Evolutionary conservation across 2,113 vertebrate genomes (phyloP), one percentile per base, ranked within the genome.

Genomic region (Malurus alboscapulatus): DNA sequence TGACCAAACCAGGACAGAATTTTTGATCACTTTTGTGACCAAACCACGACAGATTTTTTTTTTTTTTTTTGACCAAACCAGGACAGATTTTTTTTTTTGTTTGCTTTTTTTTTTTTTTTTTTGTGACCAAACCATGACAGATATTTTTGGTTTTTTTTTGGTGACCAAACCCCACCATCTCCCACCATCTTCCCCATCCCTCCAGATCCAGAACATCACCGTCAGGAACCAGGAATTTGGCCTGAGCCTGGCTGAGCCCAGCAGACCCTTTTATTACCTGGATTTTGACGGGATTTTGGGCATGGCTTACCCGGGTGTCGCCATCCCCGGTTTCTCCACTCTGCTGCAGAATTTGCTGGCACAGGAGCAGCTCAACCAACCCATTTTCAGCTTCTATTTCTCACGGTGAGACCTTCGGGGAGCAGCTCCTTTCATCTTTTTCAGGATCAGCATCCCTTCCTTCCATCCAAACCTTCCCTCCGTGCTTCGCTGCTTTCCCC

Each of bases 171-270:
- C 3, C 50, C 1, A 3, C 9, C 17, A 51, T 3, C 67, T 61
- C 55, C 40, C 77, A 45, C 25, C 34, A 13, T 7, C 53, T 71
- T 51, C 68, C 53, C 26, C 81, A 45, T 63, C 36, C 26, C n/a
- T 69, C 32, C 66, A 98, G 98, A 93, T 98, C 77, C 97, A 97
- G 63, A 97, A 97, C 58, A 97, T 98, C 6, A 3, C 90, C 17
- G 19, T 98, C 78, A 48, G 17, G 7, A 96, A 97, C 47, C 98
- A 98, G 95, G 96, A 97, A 74, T 97, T 98, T 17, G 98, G 98
- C 63, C 25, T 98, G 69, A 98, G 97, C 82, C 22, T 91, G 73
- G 34, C 45, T 8, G 97, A 98, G 65, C 96, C 96, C 57, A 75
- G 27, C 38, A 71, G 32, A 5, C 96, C 94, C 32, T 98, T 97